A percentile compares a stretch with the other conserved stretches of the same genome.
Evolutionary conservation across 30 jellyfish, hydroid and myxozoan genomes (phyloP).

Genomic region (Aurelia aurita): DNA sequence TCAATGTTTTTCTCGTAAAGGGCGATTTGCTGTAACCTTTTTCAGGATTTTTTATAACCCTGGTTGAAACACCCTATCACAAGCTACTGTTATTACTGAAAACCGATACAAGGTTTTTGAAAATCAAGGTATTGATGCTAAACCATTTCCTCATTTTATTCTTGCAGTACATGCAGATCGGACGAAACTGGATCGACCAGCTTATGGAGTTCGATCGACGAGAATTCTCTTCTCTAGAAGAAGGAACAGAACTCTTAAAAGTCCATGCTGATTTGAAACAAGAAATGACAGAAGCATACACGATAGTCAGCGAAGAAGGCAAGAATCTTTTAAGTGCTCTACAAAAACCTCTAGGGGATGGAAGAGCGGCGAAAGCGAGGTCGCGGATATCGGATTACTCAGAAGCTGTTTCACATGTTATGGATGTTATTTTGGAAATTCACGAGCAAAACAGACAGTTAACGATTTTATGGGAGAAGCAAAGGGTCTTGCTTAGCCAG

Average conservation of each 20-base stretch:
- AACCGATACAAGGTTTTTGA: background rate
- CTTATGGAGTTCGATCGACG: constrained; percentile 65
- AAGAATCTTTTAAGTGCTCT: constrained; percentile 86
- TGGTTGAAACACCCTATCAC: no score
- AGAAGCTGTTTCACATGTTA: constrained; percentile 97
- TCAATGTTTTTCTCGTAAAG: no score
- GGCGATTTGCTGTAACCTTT: no score
- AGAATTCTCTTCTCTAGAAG: constrained; percentile 54
- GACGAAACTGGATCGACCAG: constrained; percentile 89
- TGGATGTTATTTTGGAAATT: constrained; percentile 91
- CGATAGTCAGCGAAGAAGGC: constrained; percentile 84
- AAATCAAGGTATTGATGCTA: background rate
- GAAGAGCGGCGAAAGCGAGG: constrained; percentile 90
- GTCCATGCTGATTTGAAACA: constrained; percentile 71
- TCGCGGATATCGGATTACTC: constrained; percentile 96
- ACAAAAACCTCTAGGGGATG: constrained; percentile 92
- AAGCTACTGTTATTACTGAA: background rate
- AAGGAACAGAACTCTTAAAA: constrained; percentile 45
- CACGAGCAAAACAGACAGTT: constrained; percentile 95
- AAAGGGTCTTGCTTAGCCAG: constrained; percentile 79
- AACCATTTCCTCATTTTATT: background rate
- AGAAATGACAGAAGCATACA: constrained; percentile 85
- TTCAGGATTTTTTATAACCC: no score
- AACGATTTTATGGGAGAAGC: constrained; percentile 91
- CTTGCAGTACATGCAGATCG: constrained; percentile 68